Percentiles rank a stretch among this genome's conserved stretches.
These are phyloP conservation scores for Tenthredo livida DNA, from an alignment of 2,888 invertebrate species.

Conservation along the genomic window DNA sequence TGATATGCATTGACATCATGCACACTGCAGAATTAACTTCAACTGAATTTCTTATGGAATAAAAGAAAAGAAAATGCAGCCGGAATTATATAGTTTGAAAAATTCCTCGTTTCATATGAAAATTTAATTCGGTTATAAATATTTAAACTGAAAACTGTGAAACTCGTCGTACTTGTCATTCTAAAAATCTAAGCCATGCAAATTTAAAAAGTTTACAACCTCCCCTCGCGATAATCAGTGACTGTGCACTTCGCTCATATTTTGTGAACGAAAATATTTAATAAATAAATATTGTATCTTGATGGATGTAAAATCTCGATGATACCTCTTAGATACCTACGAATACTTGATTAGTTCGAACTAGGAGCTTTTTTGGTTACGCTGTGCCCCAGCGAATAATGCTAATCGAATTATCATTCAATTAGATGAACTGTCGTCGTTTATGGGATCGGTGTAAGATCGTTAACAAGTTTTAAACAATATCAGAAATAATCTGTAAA, in stretches of 20 bases:
- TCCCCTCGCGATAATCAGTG: neutral
- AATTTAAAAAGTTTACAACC: constrained; percentile 15
- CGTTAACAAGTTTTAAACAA: neutral
- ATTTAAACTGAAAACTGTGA: neutral
- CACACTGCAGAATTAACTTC: neutral
- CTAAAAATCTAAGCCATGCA: neutral
- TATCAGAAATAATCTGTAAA: neutral
- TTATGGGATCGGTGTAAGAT: neutral
- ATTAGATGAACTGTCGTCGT: neutral
- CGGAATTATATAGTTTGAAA: neutral
- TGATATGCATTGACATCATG: neutral
- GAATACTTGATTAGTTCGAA: neutral
- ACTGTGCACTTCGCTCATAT: neutral
- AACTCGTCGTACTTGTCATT: neutral
- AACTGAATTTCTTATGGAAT: neutral
- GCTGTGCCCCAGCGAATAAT: neutral
- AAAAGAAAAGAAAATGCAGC: neutral
- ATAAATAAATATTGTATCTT: constrained; percentile 22
- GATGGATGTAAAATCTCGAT: neutral
- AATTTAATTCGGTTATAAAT: neutral
- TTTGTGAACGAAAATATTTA: neutral
- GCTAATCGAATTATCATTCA: neutral
- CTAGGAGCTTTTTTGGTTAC: neutral
- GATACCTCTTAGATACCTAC: neutral
- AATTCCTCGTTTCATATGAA: constrained; percentile 4